phyloP scores from a whole-genome alignment of 2,797 vertebrate genomes.

The Margarornis squamiger region DNA sequence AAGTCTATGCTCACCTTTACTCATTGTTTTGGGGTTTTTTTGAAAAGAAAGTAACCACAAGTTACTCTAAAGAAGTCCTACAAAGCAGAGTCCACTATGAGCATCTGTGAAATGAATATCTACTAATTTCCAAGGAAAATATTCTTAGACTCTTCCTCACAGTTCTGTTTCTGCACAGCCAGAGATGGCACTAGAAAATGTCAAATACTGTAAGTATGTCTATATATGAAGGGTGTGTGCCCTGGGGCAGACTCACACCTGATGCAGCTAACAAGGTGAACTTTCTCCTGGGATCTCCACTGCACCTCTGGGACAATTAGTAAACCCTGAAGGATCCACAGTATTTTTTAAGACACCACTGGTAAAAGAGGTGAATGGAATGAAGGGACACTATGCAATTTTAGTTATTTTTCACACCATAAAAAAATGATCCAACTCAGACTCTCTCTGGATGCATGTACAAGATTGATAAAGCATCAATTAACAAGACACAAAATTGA shows the following conservation, averaged over 20 bases:
- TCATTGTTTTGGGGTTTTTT: not conserved
- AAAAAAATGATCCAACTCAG: not conserved
- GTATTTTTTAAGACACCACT: not conserved
- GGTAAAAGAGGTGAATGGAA: not conserved
- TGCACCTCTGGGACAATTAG: not conserved
- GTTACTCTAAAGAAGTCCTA: not conserved
- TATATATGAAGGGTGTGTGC: not conserved
- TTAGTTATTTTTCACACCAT: conserved; percentile 12
- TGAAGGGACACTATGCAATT: not conserved
- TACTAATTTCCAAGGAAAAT: not conserved
- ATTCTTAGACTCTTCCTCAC: not conserved
- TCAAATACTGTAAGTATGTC: not conserved
- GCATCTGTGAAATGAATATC: accelerated
- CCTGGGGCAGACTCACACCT: not conserved
- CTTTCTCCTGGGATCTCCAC: not conserved
- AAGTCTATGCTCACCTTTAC: not conserved
- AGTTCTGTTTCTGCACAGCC: not conserved
- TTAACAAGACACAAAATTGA: conserved; percentile 36
- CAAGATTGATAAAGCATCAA: conserved; percentile 14
- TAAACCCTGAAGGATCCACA: not conserved
- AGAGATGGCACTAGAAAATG: not conserved
- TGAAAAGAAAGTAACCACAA: not conserved
- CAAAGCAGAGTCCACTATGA: not conserved
- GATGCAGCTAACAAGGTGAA: not conserved
- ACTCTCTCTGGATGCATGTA: not conserved